Evolutionary conservation across 2,888 invertebrate species (phyloP), one percentile per base, ranked within the genome.

Genomic region (Cyclophora albipunctata): DNA sequence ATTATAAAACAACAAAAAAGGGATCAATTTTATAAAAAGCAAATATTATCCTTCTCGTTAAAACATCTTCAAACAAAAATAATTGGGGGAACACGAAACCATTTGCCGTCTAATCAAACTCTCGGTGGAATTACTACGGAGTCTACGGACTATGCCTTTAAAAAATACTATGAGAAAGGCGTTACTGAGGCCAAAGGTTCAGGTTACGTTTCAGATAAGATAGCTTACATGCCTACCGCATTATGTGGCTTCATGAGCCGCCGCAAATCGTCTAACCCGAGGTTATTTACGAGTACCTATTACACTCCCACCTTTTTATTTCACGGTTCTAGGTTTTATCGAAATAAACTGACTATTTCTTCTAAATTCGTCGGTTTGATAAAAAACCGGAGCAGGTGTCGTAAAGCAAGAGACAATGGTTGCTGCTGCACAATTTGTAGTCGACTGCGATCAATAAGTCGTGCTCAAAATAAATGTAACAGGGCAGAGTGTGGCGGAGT

Each of bases 391-490:
- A 20, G 20, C 20, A 20, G 20, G 20, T 20, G 20, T 20, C 20
- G 20, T 20, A 20, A 20, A 20, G 20, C 20, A 20, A 20, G 20
- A 20, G 20, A 20, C 20, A 20, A 20, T 20, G 20, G 20, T 20
- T 20, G 20, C 20, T 20, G 20, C 20, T 20, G 20, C 20, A 20
- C 20, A 20, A 20, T 20, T 20, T 20, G 5, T 37, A 37, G 37
- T 37, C 37, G 5, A 37, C 4, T 5, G 66, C 60, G 72, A 80
- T 80, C 84, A 75, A 84, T 84, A 78, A 70, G 68, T 67, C 69
- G 67, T 63, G 73, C 74, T 74, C 62, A 69, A 82, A 82, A 84
- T 81, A 84, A 82, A 80, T 76, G 75, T 81, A 77, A 83, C 83
- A 84, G 82, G 20, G 20, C 82, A 73, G 79, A 63, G 68, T 61